Percentiles rank a stretch among this genome's conserved stretches.
These are phyloP conservation scores for Nemotelus pantherinus DNA, from an alignment of 2,888 invertebrate genomes.

Conservation along the genomic window DNA sequence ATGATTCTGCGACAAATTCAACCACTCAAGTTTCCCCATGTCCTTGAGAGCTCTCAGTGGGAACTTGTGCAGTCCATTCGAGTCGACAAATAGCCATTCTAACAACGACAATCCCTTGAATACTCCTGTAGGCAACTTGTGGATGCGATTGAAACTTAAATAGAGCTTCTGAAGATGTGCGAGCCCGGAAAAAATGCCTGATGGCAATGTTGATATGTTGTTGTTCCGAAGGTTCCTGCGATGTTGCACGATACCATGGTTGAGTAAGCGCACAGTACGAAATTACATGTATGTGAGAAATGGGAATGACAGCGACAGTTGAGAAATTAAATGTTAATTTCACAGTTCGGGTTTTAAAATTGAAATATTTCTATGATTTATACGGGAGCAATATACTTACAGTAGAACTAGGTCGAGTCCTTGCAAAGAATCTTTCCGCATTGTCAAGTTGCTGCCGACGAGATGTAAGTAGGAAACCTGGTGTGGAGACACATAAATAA, in stretches of 20 bases:
- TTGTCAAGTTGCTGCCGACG: conserved; percentile 59
- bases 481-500: conserved; percentile 25
- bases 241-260: neutral
- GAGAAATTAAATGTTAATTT: conserved; percentile 13
- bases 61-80: conserved; percentile 65
- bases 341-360: conserved; percentile 3
- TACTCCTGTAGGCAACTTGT: conserved; percentile 60
- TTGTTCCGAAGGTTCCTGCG: conserved; percentile 60
- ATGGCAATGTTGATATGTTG: conserved; percentile 62
- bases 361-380: conserved; percentile 24
- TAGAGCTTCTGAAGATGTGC: conserved; percentile 58
- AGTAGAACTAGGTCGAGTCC: conserved; percentile 48
- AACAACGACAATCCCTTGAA: conserved; percentile 65
- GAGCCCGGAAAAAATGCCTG: conserved; percentile 58
- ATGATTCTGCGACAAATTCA: conserved; percentile 66
- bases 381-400: conserved; percentile 33
- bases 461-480: conserved; percentile 60
- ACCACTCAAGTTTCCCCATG: conserved; percentile 63
- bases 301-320: conserved; percentile 9
- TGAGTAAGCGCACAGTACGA: too few relatives aligned
- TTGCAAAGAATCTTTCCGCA: conserved; percentile 59
- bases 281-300: neutral
- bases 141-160: conserved; percentile 59
- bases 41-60: conserved; percentile 64
- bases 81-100: conserved; percentile 65